Conservation (phyloP, 2,113 vertebrate genomes). For the Thomomys bottae region DNA sequence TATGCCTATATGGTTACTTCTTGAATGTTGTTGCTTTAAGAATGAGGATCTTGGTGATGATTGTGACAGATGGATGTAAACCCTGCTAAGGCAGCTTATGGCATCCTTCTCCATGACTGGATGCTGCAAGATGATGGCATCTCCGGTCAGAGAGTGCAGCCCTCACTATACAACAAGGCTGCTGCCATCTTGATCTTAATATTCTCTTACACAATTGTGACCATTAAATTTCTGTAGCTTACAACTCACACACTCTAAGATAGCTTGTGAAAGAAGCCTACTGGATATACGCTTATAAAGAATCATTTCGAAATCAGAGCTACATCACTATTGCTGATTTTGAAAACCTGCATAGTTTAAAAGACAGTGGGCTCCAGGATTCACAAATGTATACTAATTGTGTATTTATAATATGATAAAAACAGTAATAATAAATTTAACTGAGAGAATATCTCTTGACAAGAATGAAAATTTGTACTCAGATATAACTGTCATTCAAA, state of each 20-base stretch:
- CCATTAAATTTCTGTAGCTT: not conserved
- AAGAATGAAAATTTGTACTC: slow-evolving; percentile 46
- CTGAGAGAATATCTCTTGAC: not conserved
- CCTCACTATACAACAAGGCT: not conserved
- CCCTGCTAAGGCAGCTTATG: not conserved
- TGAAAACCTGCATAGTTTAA: not conserved
- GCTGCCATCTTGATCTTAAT: too few species aligned
- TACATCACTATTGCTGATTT: not conserved
- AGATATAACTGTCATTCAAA: not conserved
- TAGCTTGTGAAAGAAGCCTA: not conserved
- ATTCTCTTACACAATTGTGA: not conserved
- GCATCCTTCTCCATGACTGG: not conserved
- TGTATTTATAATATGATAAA: not conserved
- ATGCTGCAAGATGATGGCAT: fast-evolving
- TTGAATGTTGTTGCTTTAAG: not conserved
- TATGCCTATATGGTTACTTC: not conserved
- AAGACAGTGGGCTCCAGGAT: not conserved
- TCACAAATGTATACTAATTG: not conserved
- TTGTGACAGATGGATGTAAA: not conserved
- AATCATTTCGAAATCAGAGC: not conserved
- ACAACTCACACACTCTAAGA: not conserved
- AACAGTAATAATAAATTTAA: not conserved
- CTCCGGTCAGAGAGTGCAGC: not conserved
- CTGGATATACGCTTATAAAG: not conserved
- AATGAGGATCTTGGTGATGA: fast-evolving